A percentile compares a stretch with the other conserved stretches of the same genome.
Evolutionary conservation across 2,888 invertebrate genomes (phyloP).

Genomic region (Drosophila anomelani): DNA sequence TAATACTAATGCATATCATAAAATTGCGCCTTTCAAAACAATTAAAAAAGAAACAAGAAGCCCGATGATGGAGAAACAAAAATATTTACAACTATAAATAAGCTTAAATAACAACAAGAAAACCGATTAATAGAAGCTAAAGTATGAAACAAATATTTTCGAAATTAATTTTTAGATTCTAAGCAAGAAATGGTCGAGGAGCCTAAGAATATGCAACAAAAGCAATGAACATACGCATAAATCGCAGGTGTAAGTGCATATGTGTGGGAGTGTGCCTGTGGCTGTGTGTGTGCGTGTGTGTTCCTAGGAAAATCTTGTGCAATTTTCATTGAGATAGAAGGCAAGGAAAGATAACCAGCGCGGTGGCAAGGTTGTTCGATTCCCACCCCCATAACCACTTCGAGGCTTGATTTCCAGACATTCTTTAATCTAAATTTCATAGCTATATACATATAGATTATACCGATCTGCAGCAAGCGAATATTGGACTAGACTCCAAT

Average conservation of each 20-base stretch:
- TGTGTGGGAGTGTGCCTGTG: slow-evolving; percentile 28
- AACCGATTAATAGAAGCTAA: slow-evolving; percentile 62
- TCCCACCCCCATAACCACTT: slow-evolving; percentile 35
- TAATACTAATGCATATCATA: slow-evolving; percentile 84
- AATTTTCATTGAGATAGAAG: slow-evolving; percentile 28
- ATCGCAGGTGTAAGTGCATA: slow-evolving; percentile 20
- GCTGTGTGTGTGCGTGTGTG: slow-evolving; percentile 31
- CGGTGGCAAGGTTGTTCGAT: slow-evolving; percentile 30
- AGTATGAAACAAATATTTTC: slow-evolving; percentile 70
- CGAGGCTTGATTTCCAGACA: slow-evolving; percentile 53
- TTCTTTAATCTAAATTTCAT: slow-evolving; percentile 51
- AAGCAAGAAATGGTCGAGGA: slow-evolving; percentile 46
- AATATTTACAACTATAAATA: slow-evolving; percentile 73
- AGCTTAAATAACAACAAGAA: slow-evolving; percentile 58
- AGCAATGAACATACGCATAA: slow-evolving; percentile 49
- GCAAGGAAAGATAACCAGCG: slow-evolving; percentile 33
- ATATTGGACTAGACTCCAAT: slow-evolving; percentile 34
- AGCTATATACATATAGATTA: slow-evolving; percentile 49
- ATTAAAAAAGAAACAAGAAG: slow-evolving; percentile 46
- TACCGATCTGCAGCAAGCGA: slow-evolving; percentile 35
- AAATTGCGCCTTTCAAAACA: slow-evolving; percentile 82
- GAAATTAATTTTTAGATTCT: slow-evolving; percentile 70
- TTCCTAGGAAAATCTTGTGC: slow-evolving; percentile 35
- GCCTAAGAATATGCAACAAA: slow-evolving; percentile 50
- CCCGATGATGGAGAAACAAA: slow-evolving; percentile 47